Evolutionary conservation across 2,888 invertebrate genomes (phyloP), one percentile per base, ranked within the genome.

Genomic region (Tenthredo amoena): DNA sequence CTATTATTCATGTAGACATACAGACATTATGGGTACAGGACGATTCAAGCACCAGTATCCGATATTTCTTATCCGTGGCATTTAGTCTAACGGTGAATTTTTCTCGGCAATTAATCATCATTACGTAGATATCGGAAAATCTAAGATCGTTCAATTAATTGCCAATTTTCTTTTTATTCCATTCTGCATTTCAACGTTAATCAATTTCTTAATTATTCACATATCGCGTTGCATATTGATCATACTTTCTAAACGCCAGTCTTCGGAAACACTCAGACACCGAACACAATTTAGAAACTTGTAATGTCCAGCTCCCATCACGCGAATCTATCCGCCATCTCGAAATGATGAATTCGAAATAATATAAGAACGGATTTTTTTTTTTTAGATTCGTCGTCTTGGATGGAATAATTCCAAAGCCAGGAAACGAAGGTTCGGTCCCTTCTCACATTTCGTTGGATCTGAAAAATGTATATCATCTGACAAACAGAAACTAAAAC

Each of bases 1-100:
- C 50, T n/a, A 76, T 76, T 50, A 76, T 76, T 47, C 34, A 77
- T 77, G 55, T 55, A 31, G 55, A 77, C 50, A 77, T 31, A 76
- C 76, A 31, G 47, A 37, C n/a, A 7, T n/a, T 55, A 55, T 55
- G 2, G n/a, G 12, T 62, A 62, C 62, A 62, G 62, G 26, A 76
- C 76, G 71, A 37, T 71, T 71, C 71, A 37, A 15, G 47, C 37
- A n/a, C 5, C 76, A 47, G 18, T 21, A 43, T 76, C 40, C 43
- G 76, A 76, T 15, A 43, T 26, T 21, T 50, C 7, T 47, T 18
- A 76, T 37, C 34, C 18, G 26, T 71, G 71, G n/a, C 37, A n/a
- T 18, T 18, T 18, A n/a, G 18, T 34, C 71, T 21, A 37, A 37
- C 15, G n/a, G 7, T n/a, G 6, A 37, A 71, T n/a, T 34, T 71